Evolutionary conservation across 1,140 invertebrate species (phyloP), one percentile per base, ranked within the genome.

Genomic region (Dinothrombium tinctorium): DNA sequence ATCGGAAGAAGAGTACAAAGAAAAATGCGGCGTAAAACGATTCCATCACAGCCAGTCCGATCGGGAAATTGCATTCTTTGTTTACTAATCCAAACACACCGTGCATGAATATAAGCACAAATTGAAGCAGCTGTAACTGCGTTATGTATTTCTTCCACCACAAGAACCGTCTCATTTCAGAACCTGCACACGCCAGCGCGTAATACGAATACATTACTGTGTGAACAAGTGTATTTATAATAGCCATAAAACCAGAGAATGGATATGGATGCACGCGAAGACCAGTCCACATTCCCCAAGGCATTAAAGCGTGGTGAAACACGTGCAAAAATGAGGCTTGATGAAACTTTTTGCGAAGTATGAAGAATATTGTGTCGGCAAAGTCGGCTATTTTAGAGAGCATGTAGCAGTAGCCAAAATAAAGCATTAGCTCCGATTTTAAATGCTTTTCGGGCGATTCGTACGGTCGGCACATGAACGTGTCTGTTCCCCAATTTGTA

Each of bases 111-210:
- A 21, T 25, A 3, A 21, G 12, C 14, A 39, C 19, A 24, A 47
- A 47, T 35, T 45, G 45, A 25, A 66, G 59, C 51, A 68, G 51
- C 51, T 69, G 67, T 21, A 67, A 51, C 40, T 56, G 56, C 5
- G 67, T 69, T 33, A 68, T 56, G 51, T 68, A 66, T 48, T 58
- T 58, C 51, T 69, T 68, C 66, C 66, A 69, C 64, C 65, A 68
- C 4, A 69, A 51, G 50, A 60, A 66, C 33, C 59, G 61, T 47
- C 61, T 58, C 42, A 66, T 53, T 0, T 49, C 40, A 5, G 64
- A 63, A 17, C 66, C 66, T 47, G 66, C 53, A 6, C 64, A 62
- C 0, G 66, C 55, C 32, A 68, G 53, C 28, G 62, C 55, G 49
- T 68, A 69, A 48, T 69, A 69, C 22, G 17, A 3, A 51, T 69